Evolutionary conservation across 1,140 invertebrate species (phyloP).

Genomic region (Pogonognathellus flavescens): DNA sequence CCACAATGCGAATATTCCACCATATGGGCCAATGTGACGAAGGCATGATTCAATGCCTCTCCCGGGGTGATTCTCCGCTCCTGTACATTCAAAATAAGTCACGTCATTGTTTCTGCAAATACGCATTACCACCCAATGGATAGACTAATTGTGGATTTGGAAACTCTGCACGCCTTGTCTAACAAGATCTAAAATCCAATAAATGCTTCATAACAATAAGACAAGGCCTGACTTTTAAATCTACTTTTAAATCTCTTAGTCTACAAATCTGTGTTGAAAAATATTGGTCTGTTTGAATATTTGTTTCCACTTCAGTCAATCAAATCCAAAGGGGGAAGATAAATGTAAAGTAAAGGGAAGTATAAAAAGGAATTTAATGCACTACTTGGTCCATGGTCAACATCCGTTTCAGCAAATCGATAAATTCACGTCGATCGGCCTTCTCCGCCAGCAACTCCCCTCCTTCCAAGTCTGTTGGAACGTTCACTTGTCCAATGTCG

Average conservation of each 20-base stretch:
- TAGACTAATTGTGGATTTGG: too few relatives aligned
- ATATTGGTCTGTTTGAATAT: too few relatives aligned
- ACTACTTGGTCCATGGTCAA: constrained; percentile 95
- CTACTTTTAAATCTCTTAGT: too few relatives aligned
- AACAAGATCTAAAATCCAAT: too few relatives aligned
- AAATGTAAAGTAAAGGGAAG: background rate
- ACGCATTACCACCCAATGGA: too few relatives aligned
- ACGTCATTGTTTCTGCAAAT: constrained; percentile 11
- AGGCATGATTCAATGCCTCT: constrained; percentile 94
- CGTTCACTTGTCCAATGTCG: constrained; percentile 98
- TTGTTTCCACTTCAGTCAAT: too few relatives aligned
- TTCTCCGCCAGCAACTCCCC: constrained; percentile 96
- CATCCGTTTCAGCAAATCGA: constrained; percentile 97
- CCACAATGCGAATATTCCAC: constrained; percentile 97
- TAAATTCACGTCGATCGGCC: constrained; percentile 94
- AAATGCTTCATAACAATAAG: too few relatives aligned
- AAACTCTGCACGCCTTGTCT: too few relatives aligned
- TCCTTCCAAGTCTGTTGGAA: constrained; percentile 95
- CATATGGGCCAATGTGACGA: constrained; percentile 92
- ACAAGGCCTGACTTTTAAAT: too few relatives aligned
- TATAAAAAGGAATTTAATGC: constrained; percentile 32
- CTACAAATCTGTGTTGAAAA: too few relatives aligned
- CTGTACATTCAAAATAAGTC: constrained; percentile 70
- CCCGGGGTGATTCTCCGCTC: constrained; percentile 94
- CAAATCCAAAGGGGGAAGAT: background rate